phyloP scores from a whole-genome alignment of 2,888 invertebrate genomes.

The Caenorhabditis sinica region DNA sequence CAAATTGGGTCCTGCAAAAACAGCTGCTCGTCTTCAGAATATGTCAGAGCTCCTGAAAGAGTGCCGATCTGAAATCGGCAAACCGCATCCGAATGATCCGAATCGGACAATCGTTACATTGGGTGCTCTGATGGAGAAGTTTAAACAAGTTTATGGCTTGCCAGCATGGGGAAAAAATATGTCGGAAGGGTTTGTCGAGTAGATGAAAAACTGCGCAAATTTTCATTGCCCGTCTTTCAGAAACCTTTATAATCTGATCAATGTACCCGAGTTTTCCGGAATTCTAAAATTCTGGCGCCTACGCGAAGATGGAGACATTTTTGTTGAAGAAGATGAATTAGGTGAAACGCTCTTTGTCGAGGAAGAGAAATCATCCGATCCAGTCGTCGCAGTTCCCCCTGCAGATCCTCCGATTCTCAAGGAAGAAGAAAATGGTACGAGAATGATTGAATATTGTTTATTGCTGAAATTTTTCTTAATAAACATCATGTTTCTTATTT shows the following conservation, averaged over 20 bases:
- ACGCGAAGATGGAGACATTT: slow-evolving; percentile 19
- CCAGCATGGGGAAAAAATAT: slow-evolving; percentile 60
- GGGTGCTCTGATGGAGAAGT: slow-evolving; percentile 25
- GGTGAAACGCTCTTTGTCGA: not conserved
- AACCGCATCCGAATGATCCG: slow-evolving; percentile 27
- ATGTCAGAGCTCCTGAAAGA: slow-evolving; percentile 36
- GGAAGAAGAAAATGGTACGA: slow-evolving; percentile 17
- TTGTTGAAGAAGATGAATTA: slow-evolving; percentile 28
- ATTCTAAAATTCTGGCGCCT: slow-evolving; percentile 35
- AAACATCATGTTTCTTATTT: not conserved
- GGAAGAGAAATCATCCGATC: not conserved
- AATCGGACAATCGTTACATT: slow-evolving; percentile 31
- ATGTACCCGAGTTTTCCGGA: slow-evolving; percentile 7
- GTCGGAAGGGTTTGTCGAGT: slow-evolving; percentile 30
- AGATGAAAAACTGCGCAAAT: no score
- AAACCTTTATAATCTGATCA: slow-evolving; percentile 33
- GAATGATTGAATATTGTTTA: not conserved
- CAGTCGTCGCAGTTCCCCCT: not conserved
- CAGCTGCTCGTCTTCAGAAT: slow-evolving; percentile 21
- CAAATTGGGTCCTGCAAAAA: slow-evolving; percentile 42
- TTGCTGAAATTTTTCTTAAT: not conserved
- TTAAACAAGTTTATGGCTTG: slow-evolving; percentile 36
- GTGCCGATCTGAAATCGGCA: slow-evolving; percentile 36
- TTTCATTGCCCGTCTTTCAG: slow-evolving; percentile 24
- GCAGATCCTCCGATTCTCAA: not conserved